A percentile compares a stretch with the other conserved stretches of the same genome.
phyloP scores from a whole-genome alignment of 2,888 invertebrate genomes.

The Elegia similella region DNA sequence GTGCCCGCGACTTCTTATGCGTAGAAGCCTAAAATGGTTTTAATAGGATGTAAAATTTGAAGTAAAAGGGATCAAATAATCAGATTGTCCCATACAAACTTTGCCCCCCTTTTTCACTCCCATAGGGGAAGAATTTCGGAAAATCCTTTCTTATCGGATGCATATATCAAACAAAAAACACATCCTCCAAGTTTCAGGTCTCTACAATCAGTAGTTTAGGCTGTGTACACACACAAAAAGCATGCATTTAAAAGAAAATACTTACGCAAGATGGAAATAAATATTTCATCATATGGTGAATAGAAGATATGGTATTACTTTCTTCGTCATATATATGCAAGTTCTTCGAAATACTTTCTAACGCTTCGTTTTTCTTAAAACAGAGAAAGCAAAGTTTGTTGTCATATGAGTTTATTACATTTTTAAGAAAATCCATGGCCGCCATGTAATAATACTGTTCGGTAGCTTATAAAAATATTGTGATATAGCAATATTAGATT shows the following conservation, averaged over 20 bases:
- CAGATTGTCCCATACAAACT: too few species aligned
- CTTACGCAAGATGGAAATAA: slow-evolving; percentile 52
- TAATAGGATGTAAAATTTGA: too few species aligned
- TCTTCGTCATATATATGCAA: slow-evolving; percentile 37
- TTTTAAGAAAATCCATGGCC: not conserved
- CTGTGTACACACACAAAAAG: too few species aligned
- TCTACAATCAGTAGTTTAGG: too few species aligned
- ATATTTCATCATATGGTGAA: slow-evolving; percentile 39
- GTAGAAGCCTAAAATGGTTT: too few species aligned
- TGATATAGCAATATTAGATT: not conserved
- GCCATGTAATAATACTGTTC: not conserved
- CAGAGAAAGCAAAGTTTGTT: slow-evolving; percentile 49
- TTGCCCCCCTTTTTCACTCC: too few species aligned
- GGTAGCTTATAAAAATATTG: not conserved
- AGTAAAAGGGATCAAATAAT: too few species aligned
- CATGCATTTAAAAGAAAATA: slow-evolving; percentile 18
- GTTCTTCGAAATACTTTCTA: slow-evolving; percentile 31
- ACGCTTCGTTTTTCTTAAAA: slow-evolving; percentile 35
- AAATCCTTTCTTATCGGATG: too few species aligned
- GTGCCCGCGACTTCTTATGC: too few species aligned
- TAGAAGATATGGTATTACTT: slow-evolving; percentile 28
- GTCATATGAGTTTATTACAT: not conserved
- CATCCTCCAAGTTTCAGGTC: too few species aligned
- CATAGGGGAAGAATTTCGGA: too few species aligned
- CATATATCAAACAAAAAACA: too few species aligned